phyloP scores from a whole-genome alignment of 2,888 invertebrate genomes.

The Reticulitermes lucifugus region DNA sequence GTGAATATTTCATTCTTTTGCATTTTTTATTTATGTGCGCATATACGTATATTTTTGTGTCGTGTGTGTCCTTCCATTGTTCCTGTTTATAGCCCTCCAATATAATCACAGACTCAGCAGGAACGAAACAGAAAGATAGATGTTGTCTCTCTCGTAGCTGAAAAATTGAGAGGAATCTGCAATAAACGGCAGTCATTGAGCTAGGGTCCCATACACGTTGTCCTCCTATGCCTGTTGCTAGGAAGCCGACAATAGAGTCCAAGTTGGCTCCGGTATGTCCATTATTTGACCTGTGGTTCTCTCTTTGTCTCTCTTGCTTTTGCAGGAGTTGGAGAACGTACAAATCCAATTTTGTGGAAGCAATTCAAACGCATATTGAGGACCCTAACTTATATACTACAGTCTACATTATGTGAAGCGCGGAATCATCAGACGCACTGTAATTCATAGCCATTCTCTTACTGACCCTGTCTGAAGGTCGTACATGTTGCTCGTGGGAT shows the following conservation, averaged over 20 bases:
- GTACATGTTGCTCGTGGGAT: too few relatives aligned
- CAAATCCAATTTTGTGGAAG: neutral
- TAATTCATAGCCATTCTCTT: too few relatives aligned
- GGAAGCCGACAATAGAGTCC: slow-evolving; percentile 28
- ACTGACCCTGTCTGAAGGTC: too few relatives aligned
- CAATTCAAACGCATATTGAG: neutral
- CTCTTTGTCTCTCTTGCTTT: neutral
- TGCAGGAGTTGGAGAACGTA: neutral
- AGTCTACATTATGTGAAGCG: too few relatives aligned
- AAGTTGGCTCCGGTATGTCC: slow-evolving; percentile 33
- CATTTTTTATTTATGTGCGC: too few relatives aligned
- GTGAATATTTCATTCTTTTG: too few relatives aligned
- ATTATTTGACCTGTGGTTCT: slow-evolving; percentile 11
- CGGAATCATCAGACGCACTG: too few relatives aligned
- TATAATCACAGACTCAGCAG: slow-evolving; percentile 7
- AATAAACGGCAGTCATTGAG: slow-evolving; percentile 6
- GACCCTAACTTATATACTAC: too few relatives aligned
- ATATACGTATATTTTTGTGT: too few relatives aligned
- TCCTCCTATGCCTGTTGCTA: slow-evolving; percentile 15
- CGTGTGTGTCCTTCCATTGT: too few relatives aligned
- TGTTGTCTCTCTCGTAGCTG: neutral
- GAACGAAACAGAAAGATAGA: neutral
- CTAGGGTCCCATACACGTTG: neutral
- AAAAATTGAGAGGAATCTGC: slow-evolving; percentile 26
- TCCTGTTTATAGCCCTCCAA: neutral